Base-by-base conservation (phyloP, 2,113 vertebrate species). In the Thamnaconus septentrionalis region DNA sequence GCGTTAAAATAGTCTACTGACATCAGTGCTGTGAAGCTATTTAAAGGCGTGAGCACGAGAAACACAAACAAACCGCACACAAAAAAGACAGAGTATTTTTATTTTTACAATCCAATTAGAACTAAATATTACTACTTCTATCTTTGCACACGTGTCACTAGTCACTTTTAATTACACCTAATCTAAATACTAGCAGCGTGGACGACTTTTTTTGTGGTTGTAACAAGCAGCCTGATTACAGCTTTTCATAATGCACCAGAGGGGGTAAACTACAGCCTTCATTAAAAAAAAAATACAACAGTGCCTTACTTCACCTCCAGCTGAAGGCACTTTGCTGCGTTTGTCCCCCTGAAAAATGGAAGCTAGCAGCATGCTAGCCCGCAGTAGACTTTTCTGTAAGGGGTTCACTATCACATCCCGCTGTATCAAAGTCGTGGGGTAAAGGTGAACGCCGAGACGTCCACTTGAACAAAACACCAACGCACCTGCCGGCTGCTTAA, bases 251-350 rank as follows among this genome's bases (percentile, higher is more conserved):
- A 89, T 79, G 77, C 53, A 86, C 59, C 73, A 64, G 61, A 81
- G 61, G 61, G 5, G 54, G 59, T 81, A 63, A 80, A 84, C 72
- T 63, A 76, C 57, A 69, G 56, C 12, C 49, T 44, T 80, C 61
- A 83, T 87, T 3, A 88, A 85, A 89, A 55, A 3, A 88, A 85
- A 89, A 55, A 81, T 74, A 60, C 41, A 88, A 73, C 41, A 56
- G 66, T 11, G 53, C 41, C 43, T 67, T 46, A 39, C 45, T 57
- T 73, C 53, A 80, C 46, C 63, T 67, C 43, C 59, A 61, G 51
- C 56, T 69, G 3, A 64, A 56, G 6, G 41, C 39, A 64, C 64
- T 53, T 65, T 6, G 39, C 48, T 68, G 7, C 48, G 56, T 58
- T 7, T 48, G 9, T 64, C 66, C 59, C 51, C 43, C 59, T 53